Conservation (phyloP, 2,797 vertebrate species). For the Cetoscarus ocellatus region DNA sequence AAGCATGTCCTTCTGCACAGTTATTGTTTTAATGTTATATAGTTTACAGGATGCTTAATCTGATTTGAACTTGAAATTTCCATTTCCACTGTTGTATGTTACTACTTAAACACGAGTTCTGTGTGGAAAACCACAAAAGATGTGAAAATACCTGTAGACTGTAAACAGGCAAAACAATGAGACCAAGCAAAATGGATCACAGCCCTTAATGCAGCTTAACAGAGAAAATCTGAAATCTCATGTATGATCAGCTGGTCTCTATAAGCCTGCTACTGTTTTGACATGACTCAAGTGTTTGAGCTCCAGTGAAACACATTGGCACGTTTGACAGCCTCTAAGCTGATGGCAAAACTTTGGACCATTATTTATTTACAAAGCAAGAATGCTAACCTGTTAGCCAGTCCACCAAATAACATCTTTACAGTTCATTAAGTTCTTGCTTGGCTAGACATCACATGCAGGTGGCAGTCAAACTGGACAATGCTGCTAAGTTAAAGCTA, state of each 20-base stretch:
- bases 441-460: too few species aligned
- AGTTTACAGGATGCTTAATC: too few species aligned
- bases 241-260: neutral
- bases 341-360: neutral
- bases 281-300: conserved; percentile 20
- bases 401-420: too few species aligned
- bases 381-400: too few species aligned
- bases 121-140: neutral
- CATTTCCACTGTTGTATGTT: too few species aligned
- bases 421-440: too few species aligned
- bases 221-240: neutral
- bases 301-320: neutral
- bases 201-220: conserved; percentile 1
- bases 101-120: neutral
- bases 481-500: too few species aligned
- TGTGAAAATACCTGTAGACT: neutral
- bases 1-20: too few species aligned
- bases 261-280: conserved; percentile 23
- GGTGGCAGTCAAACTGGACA: too few species aligned
- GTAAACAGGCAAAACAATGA: neutral
- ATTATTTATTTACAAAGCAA: too few species aligned
- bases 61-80: too few species aligned
- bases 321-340: neutral
- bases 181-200: neutral
- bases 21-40: too few species aligned